Conservation (phyloP, 2,888 invertebrate genomes). For the Sisyra nigra region DNA sequence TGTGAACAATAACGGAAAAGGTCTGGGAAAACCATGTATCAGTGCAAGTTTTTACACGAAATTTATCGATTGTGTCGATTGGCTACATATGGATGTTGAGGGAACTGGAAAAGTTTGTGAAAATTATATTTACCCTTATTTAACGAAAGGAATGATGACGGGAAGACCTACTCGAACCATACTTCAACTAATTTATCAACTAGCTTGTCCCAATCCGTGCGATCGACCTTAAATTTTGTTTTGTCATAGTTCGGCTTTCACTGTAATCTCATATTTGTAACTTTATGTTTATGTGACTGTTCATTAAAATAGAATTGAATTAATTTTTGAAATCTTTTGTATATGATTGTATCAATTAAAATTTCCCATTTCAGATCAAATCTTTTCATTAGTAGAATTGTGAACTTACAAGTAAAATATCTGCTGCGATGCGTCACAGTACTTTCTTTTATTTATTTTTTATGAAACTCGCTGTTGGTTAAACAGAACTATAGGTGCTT, state of each 20-base stretch:
- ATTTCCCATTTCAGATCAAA: too few relatives aligned
- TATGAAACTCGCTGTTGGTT: too few relatives aligned
- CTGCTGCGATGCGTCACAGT: too few relatives aligned
- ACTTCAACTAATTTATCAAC: conserved; percentile 29
- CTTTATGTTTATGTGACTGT: too few relatives aligned
- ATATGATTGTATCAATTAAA: too few relatives aligned
- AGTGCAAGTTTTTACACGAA: conserved; percentile 30
- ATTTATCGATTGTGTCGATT: conserved; percentile 36
- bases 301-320: too few relatives aligned
- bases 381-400: too few relatives aligned
- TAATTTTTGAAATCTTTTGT: too few relatives aligned
- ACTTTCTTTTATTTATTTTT: too few relatives aligned
- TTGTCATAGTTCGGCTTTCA: not conserved
- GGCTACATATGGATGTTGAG: conserved; percentile 44
- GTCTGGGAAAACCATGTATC: conserved; percentile 23
- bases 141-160: conserved; percentile 32
- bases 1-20: conserved; percentile 25
- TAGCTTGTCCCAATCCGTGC: conserved; percentile 21
- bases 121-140: conserved; percentile 34
- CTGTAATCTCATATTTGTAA: too few relatives aligned
- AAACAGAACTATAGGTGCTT: too few relatives aligned
- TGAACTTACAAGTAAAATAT: too few relatives aligned
- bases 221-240: conserved; percentile 1
- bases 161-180: conserved; percentile 34
- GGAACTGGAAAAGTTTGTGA: conserved; percentile 35